Conservation (phyloP, 2,113 vertebrate genomes). For the Scalopus aquaticus region DNA sequence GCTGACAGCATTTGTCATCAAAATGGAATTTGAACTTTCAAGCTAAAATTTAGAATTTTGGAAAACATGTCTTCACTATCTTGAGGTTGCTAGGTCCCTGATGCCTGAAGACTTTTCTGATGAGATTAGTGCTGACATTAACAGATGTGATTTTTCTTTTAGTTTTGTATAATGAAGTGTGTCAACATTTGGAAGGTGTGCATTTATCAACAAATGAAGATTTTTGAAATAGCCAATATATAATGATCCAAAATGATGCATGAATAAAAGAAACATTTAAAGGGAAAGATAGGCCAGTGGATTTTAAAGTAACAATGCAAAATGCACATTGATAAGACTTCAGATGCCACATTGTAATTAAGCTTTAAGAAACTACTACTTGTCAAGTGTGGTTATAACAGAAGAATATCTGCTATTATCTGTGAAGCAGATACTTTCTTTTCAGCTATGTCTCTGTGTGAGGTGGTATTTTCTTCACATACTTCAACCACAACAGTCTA, state of each 20-base stretch:
- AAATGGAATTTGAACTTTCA: conserved; percentile 9
- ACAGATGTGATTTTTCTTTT: not conserved
- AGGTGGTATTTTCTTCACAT: not conserved
- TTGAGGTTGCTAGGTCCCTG: not conserved
- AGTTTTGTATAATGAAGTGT: not conserved
- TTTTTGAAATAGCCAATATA: not conserved
- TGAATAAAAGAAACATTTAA: not conserved
- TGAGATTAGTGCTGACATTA: not conserved
- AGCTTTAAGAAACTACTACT: not conserved
- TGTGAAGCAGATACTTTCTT: not conserved
- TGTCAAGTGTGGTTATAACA: not conserved
- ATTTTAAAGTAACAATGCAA: not conserved
- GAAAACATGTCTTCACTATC: not conserved
- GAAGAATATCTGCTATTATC: not conserved
- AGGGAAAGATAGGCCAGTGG: not conserved
- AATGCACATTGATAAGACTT: not conserved
- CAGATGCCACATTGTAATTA: not conserved
- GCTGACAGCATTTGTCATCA: not conserved
- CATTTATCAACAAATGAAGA: not conserved
- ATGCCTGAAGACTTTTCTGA: not conserved
- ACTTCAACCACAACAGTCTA: not conserved
- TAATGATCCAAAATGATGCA: not conserved
- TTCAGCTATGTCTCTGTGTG: not conserved
- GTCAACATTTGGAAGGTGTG: conserved; percentile 23
- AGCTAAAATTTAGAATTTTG: not conserved